phyloP scores from a whole-genome alignment of 2,797 vertebrate species.

The Sebastes diploproa region DNA sequence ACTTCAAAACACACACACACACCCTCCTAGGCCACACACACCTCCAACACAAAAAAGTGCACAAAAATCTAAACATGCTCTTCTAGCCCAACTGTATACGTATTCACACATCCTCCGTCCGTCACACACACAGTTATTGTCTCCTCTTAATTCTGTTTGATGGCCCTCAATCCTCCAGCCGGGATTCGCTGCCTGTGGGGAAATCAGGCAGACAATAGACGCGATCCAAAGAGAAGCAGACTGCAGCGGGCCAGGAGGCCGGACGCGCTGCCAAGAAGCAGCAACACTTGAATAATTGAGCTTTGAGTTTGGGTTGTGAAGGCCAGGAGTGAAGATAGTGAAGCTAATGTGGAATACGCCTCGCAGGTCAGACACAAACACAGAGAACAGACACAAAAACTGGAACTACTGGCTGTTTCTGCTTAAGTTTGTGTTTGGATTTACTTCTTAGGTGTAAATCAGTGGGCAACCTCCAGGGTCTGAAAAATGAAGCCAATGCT shows the following conservation, averaged over 20 bases:
- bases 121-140: constrained; percentile 56
- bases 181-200: constrained; percentile 46
- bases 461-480: not conserved
- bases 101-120: not conserved
- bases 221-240: constrained; percentile 53
- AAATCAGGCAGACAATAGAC: constrained; percentile 69
- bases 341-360: constrained; percentile 39
- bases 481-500: not conserved
- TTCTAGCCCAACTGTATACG: not conserved
- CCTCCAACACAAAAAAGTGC: constrained; percentile 2
- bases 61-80: not conserved
- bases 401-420: not conserved
- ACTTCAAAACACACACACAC: constrained; percentile 25
- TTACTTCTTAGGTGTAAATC: not conserved
- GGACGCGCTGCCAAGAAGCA: constrained; percentile 42
- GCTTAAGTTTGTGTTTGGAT: not conserved
- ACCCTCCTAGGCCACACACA: not conserved
- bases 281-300: constrained; percentile 60
- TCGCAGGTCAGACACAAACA: constrained; percentile 8
- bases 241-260: constrained; percentile 52
- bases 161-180: constrained; percentile 62
- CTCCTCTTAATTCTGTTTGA: constrained; percentile 67
- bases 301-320: constrained; percentile 38
- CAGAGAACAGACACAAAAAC: not conserved
- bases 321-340: constrained; percentile 37